Base-by-base conservation (phyloP, 2,113 vertebrate species). In the Pycnonotus jocosus region DNA sequence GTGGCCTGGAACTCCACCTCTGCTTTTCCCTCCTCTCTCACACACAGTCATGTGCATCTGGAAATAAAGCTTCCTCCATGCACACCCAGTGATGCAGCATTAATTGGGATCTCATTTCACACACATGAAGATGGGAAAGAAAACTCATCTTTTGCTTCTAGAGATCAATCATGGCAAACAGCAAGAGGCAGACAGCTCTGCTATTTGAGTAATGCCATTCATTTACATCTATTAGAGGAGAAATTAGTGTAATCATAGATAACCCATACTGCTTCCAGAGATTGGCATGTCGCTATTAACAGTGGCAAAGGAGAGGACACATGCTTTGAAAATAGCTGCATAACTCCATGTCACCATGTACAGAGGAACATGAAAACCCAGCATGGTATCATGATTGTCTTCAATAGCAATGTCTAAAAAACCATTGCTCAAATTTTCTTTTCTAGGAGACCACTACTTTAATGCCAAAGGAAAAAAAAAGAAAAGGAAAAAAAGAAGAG, bases 211-310 rank as follows among this genome's bases (percentile, higher is more conserved):
- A 69, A 69, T 57, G 31, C 16, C 40, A 53, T 89, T 92, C 50
- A 80, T 91, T 92, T 76, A 50, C 61, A 87, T 87, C 9, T 82
- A 21, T 73, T 85, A 61, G 70, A 22, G 87, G 50, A 61, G 88
- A 94, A 94, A 88, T 70, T 53, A 81, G 12, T 50, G 37, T 77
- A 80, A 91, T 88, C 38, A 31, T 19, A 88, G 54, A 50, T 37
- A 84, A 88, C 3, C 24, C 58, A 62, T 51, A 54, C 33, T 40
- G 70, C 35, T 85, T 53, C 73, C 78, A 88, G 91, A 85, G 38
- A 62, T 0, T 53, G 35, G 30, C 37, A 51, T 38, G 19, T 57
- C 25, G 35, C 48, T 73, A 20, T 79, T 38, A 84, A 35, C 22
- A 42, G 18, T 65, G 42, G 42, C 48, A 69, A 87, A 87, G 61